These are phyloP conservation scores for Catocala fraxini DNA, from an alignment of 2,888 invertebrate species.

Conservation along the genomic window DNA sequence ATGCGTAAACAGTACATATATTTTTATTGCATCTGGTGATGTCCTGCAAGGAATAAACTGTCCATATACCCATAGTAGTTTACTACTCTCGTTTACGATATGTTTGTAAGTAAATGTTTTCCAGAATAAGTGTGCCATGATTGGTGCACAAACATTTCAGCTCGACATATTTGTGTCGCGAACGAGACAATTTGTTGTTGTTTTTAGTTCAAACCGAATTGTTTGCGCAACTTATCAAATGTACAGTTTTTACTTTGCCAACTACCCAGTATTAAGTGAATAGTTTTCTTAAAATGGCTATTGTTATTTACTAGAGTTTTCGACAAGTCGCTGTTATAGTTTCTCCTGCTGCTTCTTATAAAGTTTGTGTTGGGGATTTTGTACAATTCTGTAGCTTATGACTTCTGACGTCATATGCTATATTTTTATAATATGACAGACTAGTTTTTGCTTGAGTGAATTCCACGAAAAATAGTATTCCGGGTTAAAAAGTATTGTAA, in stretches of 20 bases:
- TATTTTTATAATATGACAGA: too few relatives aligned
- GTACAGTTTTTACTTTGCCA: conserved; percentile 22
- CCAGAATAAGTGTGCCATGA: conserved; percentile 40
- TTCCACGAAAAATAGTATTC: too few relatives aligned
- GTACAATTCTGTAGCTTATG: too few relatives aligned
- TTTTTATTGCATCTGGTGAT: too few relatives aligned
- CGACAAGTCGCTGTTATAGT: not conserved
- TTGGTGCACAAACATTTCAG: conserved; percentile 47
- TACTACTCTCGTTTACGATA: too few relatives aligned
- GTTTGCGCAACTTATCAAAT: conserved; percentile 57
- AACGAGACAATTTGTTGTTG: conserved; percentile 56
- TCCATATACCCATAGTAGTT: too few relatives aligned
- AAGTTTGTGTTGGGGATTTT: not conserved
- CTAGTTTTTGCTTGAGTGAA: too few relatives aligned
- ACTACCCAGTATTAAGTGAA: conserved; percentile 15
- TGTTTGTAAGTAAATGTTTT: not conserved
- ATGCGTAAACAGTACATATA: too few relatives aligned
- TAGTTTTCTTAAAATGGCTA: conserved; percentile 18
- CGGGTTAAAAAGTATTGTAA: too few relatives aligned
- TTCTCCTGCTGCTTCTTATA: not conserved
- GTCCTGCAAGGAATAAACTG: too few relatives aligned
- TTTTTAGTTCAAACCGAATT: conserved; percentile 57
- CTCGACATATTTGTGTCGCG: conserved; percentile 48
- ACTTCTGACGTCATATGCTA: too few relatives aligned
- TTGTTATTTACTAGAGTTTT: conserved; percentile 10